Evolutionary conservation across 1,140 invertebrate genomes (phyloP).

Genomic region (Calycopis cecrops): DNA sequence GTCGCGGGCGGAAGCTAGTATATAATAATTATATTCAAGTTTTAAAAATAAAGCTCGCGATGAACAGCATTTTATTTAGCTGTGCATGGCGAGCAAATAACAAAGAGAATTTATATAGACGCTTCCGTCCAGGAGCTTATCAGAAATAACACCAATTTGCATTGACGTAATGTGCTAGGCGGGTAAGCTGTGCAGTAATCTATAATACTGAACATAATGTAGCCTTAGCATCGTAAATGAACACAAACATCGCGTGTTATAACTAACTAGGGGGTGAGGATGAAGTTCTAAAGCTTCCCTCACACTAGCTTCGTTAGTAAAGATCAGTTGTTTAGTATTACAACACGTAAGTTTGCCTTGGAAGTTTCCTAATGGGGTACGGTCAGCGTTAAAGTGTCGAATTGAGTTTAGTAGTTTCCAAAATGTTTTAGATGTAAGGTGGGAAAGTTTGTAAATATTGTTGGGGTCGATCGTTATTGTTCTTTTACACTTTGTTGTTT

Average conservation of each 20-base stretch:
- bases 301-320: conserved; percentile 7
- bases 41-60: too few relatives aligned
- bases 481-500: neutral
- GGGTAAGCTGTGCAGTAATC: too few relatives aligned
- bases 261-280: neutral
- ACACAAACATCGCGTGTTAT: neutral
- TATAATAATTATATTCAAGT: too few relatives aligned
- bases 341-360: conserved; percentile 5
- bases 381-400: conserved; percentile 2
- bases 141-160: too few relatives aligned
- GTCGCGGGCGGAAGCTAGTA: too few relatives aligned
- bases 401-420: neutral
- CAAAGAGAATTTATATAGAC: too few relatives aligned
- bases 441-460: conserved; percentile 7
- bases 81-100: too few relatives aligned
- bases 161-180: too few relatives aligned
- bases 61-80: too few relatives aligned
- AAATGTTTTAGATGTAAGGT: conserved; percentile 4
- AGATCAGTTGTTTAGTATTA: conserved; percentile 13
- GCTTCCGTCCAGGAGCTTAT: too few relatives aligned
- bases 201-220: too few relatives aligned
- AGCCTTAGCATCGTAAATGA: conserved; percentile 7
- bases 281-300: conserved; percentile 4
- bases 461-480: neutral
- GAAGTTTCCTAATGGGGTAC: conserved; percentile 7